These are phyloP conservation scores for Pyxicephalus adspersus DNA, from an alignment of 2,113 vertebrate genomes.

Conservation along the genomic window DNA sequence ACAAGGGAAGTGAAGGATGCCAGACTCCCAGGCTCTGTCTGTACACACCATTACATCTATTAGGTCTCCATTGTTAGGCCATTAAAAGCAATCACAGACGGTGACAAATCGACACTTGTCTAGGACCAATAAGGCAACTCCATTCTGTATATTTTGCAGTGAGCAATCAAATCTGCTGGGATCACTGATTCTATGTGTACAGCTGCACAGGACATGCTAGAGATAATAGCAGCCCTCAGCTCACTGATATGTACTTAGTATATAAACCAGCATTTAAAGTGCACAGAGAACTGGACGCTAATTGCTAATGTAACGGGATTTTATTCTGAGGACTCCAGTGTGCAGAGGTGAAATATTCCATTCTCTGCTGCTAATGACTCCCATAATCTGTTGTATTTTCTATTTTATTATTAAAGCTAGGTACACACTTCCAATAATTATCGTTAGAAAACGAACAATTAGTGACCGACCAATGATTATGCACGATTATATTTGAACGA, in stretches of 20 bases:
- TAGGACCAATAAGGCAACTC: neutral
- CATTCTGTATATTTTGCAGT: neutral
- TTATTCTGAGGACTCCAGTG: slow-evolving; percentile 8
- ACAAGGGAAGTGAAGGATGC: slow-evolving; percentile 2
- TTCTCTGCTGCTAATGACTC: slow-evolving; percentile 30
- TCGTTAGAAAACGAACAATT: too few relatives aligned
- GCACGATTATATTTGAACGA: too few relatives aligned
- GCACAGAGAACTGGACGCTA: slow-evolving; percentile 23
- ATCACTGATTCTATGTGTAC: slow-evolving; percentile 19
- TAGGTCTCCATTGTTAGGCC: slow-evolving; percentile 28
- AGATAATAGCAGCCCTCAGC: slow-evolving; percentile 41
- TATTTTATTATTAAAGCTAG: too few relatives aligned
- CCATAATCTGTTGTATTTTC: slow-evolving; percentile 13
- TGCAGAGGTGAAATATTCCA: slow-evolving; percentile 37
- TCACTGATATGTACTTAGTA: slow-evolving; percentile 34
- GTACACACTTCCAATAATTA: too few relatives aligned
- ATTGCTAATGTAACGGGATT: slow-evolving; percentile 14
- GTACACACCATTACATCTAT: slow-evolving; percentile 28
- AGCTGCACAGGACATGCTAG: slow-evolving; percentile 27
- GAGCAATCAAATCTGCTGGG: slow-evolving; percentile 8
- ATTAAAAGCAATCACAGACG: slow-evolving; percentile 26
- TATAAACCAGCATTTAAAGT: slow-evolving; percentile 47
- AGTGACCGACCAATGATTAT: too few relatives aligned
- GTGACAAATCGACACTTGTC: slow-evolving; percentile 27
- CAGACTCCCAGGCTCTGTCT: slow-evolving; percentile 33